Percentiles rank a stretch among this genome's conserved stretches.
phyloP scores from a whole-genome alignment of 2,888 invertebrate species.

The Marasmarcha lunaedactyla region DNA sequence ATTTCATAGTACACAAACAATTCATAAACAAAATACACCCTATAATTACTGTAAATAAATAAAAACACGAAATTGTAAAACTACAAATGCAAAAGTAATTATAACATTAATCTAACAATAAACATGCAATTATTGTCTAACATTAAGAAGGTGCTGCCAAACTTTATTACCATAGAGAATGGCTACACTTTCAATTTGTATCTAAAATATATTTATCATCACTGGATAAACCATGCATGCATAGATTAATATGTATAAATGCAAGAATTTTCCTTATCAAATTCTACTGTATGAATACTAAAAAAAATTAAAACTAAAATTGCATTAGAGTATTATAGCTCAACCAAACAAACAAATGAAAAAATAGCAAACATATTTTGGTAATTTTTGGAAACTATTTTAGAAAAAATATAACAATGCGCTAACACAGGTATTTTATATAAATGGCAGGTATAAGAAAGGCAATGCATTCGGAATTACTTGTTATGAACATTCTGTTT shows the following conservation, averaged over 20 bases:
- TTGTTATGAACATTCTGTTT: too few species aligned
- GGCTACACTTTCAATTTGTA: conserved; percentile 1
- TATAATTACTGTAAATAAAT: conserved; percentile 60
- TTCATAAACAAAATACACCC: conserved; percentile 59
- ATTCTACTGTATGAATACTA: conserved; percentile 50
- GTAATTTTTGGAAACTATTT: conserved; percentile 16
- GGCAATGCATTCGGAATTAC: too few species aligned
- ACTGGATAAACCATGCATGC: conserved; percentile 59
- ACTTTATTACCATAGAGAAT: conserved; percentile 3
- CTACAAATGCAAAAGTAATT: conserved; percentile 63
- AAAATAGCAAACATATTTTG: conserved; percentile 5
- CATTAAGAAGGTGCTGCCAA: conserved; percentile 43
- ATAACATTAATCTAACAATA: conserved; percentile 44
- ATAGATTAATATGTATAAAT: conserved; percentile 17
- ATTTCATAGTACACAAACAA: conserved; percentile 57
- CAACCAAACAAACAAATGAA: conserved; percentile 19
- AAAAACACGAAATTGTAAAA: conserved; percentile 59
- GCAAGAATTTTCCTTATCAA: conserved; percentile 27
- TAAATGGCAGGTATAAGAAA: conserved; percentile 13
- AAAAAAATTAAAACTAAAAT: conserved; percentile 33
- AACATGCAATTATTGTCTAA: conserved; percentile 46
- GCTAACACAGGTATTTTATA: conserved; percentile 22
- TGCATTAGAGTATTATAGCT: conserved; percentile 32
- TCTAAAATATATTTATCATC: conserved; percentile 62
- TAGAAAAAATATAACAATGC: conserved; percentile 35